Base-by-base conservation (phyloP, 53 echinoderm and acorn worm genomes). In the Antedon mediterranea region DNA sequence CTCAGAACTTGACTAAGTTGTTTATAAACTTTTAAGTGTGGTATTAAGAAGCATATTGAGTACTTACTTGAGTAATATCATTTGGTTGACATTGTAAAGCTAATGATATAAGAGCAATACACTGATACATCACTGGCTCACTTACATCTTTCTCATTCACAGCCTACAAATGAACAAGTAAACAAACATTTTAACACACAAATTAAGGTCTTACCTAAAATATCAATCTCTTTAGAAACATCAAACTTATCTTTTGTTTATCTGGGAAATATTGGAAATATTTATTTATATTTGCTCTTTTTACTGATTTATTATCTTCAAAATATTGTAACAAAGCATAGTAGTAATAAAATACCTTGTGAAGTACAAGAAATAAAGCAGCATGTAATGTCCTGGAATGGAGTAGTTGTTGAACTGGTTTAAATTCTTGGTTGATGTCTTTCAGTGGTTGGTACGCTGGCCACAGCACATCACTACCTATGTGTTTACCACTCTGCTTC, bases 401-500 rank as follows among this genome's bases (percentile, higher is more conserved):
- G 2, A 95, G 85, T 9, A 95, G 71, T 29, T 77, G 75, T 30
- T 88, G 71, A 0, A 95, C 74, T 28, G 78, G 83, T 31, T 79
- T 72, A 71, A 89, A 91, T 72, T 83, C 82, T 41, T 81, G 78
- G 14, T 79, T 79, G 30, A 88, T 77, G 2, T 79, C 79, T 57
- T 87, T 89, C 33, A 95, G 82, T 76, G 91, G 91, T 80, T 89
- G 87, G 82, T 87, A 91, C 0, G 91, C 91, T 31, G 95, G 95
- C 95, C 95, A 95, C 5, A 89, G 86, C 41, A 83, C 79, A 71
- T 76, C 86, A 71, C 75, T 85, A 57, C 57, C 20, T 0, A 86
- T 91, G 75, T 87, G 87, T 30, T 77, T 79, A 4, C 89, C 91
- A 43, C 86, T 77, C 73, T 89, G 89, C 77, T 89, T 95, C 83